Base-by-base conservation (phyloP, 2,888 invertebrate genomes). In the Eupithecia tripunctaria region DNA sequence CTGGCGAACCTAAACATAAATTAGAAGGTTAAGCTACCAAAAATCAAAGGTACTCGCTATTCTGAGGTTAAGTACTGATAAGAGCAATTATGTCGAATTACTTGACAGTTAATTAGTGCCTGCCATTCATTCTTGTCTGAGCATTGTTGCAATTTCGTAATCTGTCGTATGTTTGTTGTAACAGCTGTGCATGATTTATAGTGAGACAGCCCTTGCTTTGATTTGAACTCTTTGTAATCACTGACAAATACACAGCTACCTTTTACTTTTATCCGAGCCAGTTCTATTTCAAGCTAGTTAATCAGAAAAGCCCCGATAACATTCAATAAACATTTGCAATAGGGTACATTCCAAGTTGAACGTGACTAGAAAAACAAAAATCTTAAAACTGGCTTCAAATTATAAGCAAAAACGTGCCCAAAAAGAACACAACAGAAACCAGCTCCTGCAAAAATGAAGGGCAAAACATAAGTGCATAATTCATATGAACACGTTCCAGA, bases 41-140 rank as follows among this genome's bases (percentile, higher is more conserved):
- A 82, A 82, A 21, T 10, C 47, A 2, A 7, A 32, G 32, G 32
- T 32, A 21, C 47, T 47, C 21, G 47, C 21, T 51, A 51, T 51
- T 51, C 8, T 51, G 21, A 51, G n/a, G 47, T 51, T 51, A 51
- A 51, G 47, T 81, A 84, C 83, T 82, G 81, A 83, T 80, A 85
- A 83, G 80, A 79, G 87, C 85, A 86, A 88, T 91, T 89, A 88
- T 85, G 87, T 91, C 88, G 89, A 90, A 90, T 92, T 90, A 90
- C 86, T 87, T 88, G 92, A 91, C 92, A 93, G 89, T 90, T 93
- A 93, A 94, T 94, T 94, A 93, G 92, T 86, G 87, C 82, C 89
- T 89, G 92, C 90, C 91, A 89, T 88, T 90, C 87, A 85, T 84
- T 82, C 86, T 87, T 87, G 89, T 89, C 85, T 85, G 82, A 85